These are phyloP conservation scores for Elaeidobius kamerunicus DNA, from an alignment of 2,888 invertebrate genomes.

Conservation along the genomic window DNA sequence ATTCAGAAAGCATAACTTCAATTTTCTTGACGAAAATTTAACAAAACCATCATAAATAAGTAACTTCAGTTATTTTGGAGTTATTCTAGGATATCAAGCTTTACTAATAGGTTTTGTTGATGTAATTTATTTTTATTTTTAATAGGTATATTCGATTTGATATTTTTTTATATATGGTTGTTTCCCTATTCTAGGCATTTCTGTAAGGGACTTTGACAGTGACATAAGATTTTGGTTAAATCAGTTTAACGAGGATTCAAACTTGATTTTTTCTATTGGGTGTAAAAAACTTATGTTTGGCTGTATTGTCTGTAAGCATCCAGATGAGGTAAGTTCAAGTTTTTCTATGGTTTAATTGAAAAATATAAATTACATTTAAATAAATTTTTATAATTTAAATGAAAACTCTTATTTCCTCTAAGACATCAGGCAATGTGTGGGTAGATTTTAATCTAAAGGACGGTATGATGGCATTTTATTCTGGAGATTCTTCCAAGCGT, in stretches of 20 bases:
- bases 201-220: conserved; percentile 9
- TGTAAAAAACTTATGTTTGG: conserved; percentile 13
- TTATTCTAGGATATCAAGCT: too few relatives aligned
- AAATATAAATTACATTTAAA: not conserved
- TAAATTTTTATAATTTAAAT: not conserved
- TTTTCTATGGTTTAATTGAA: too few relatives aligned
- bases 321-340: conserved; percentile 6
- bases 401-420: not conserved
- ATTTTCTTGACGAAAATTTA: too few relatives aligned
- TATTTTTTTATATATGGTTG: too few relatives aligned
- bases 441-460: conserved; percentile 20
- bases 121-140: too few relatives aligned
- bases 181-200: conserved; percentile 10
- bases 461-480: conserved; percentile 4
- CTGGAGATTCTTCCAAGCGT: not conserved
- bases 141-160: too few relatives aligned
- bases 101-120: too few relatives aligned
- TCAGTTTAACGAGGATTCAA: conserved; percentile 15
- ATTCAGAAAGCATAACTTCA: too few relatives aligned
- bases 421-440: conserved; percentile 3
- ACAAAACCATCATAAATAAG: too few relatives aligned
- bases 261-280: conserved; percentile 7
- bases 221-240: conserved; percentile 19
- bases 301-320: not conserved
- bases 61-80: too few relatives aligned